These are phyloP conservation scores for Phyllostomus hastatus DNA, from an alignment of 2,113 vertebrate genomes.

Conservation along the genomic window DNA sequence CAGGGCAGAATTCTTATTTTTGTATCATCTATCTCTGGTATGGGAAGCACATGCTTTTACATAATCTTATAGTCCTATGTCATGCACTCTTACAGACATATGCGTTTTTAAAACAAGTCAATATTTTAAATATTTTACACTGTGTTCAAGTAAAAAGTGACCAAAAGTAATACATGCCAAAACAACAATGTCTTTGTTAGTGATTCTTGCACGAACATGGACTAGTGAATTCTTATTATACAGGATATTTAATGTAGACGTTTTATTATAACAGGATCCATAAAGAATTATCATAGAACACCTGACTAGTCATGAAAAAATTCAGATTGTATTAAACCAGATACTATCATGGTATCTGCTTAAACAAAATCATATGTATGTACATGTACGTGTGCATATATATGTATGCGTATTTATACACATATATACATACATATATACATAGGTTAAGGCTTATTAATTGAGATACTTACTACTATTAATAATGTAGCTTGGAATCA, in stretches of 20 bases:
- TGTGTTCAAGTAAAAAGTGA: conserved; percentile 25
- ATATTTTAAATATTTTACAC: conserved; percentile 10
- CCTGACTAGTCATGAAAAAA: conserved; percentile 40
- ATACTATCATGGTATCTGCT: conserved; percentile 16
- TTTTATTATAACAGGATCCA: not conserved
- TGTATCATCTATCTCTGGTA: not conserved
- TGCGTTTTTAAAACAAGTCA: not conserved
- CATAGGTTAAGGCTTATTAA: conserved; percentile 52
- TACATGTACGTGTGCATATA: not conserved
- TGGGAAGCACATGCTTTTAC: not conserved
- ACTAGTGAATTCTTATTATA: not conserved
- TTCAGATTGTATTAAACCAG: not conserved
- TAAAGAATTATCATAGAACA: conserved; percentile 19
- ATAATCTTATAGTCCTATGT: not conserved
- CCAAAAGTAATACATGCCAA: not conserved
- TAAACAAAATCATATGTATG: conserved; percentile 32
- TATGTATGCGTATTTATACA: no score
- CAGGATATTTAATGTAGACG: not conserved
- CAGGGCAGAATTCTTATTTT: not conserved
- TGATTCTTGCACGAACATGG: not conserved
- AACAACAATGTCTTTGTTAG: not conserved
- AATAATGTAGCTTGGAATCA: conserved; percentile 90
- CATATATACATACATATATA: not conserved
- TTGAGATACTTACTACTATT: conserved; percentile 90
- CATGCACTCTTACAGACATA: not conserved